These are phyloP conservation scores for Cryptomyrus ogoouensis DNA, from an alignment of 2,113 vertebrate genomes.

Conservation along the genomic window DNA sequence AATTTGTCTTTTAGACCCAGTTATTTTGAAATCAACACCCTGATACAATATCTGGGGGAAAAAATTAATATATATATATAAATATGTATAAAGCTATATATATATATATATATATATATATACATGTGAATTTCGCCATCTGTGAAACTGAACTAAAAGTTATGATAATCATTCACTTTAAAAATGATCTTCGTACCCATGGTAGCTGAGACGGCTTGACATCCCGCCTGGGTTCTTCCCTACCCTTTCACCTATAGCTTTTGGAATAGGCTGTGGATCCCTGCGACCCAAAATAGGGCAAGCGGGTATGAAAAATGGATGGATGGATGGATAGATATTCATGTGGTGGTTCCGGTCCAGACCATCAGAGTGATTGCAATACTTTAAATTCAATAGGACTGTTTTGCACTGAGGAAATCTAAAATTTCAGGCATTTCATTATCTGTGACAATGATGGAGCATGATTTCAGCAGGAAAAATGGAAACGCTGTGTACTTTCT, in stretches of 20 bases:
- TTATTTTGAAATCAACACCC: background rate
- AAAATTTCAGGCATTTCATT: slow-evolving; percentile 32
- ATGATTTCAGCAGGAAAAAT: background rate
- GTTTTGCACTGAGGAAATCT: slow-evolving; percentile 33
- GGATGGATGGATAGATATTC: slow-evolving; percentile 39
- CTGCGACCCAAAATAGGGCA: background rate
- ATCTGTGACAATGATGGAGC: slow-evolving; percentile 27
- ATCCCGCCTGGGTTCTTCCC: background rate
- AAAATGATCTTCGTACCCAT: background rate
- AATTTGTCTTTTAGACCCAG: background rate
- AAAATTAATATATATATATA: background rate
- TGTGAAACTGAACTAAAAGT: background rate
- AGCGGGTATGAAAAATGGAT: too few relatives aligned
- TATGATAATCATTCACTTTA: slow-evolving; percentile 38
- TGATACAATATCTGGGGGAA: background rate
- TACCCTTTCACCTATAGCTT: background rate
- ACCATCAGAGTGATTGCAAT: slow-evolving; percentile 48
- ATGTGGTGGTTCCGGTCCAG: slow-evolving; percentile 29
- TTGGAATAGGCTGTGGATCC: background rate
- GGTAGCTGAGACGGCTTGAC: too few relatives aligned
- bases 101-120: background rate
- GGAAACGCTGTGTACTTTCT: background rate
- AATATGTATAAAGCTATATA: background rate
- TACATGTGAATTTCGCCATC: too few relatives aligned
- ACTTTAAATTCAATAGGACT: slow-evolving; percentile 45